These are phyloP conservation scores for Parapristionchus giblindavisi DNA, from an alignment of 2,888 invertebrate species.

Conservation along the genomic window DNA sequence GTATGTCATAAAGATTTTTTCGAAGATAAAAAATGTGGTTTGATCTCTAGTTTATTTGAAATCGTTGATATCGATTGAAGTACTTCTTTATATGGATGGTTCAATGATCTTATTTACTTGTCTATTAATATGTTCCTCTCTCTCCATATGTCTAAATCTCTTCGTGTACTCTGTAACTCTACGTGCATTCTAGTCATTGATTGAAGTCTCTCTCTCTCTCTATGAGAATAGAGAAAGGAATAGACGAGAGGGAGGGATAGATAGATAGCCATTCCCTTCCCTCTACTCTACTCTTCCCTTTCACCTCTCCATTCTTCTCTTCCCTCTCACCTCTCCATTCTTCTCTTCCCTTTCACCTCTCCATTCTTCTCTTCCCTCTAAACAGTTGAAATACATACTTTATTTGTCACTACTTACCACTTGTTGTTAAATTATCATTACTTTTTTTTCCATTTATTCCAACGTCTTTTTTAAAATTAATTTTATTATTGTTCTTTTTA, in stretches of 20 bases:
- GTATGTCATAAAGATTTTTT: too few relatives aligned
- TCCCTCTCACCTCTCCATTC: not conserved
- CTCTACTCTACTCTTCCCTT: not conserved
- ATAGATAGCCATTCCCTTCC: not conserved
- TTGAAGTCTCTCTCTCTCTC: conserved; percentile 13
- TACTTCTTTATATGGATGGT: too few relatives aligned
- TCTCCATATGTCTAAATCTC: too few relatives aligned
- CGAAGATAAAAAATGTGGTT: too few relatives aligned
- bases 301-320: not conserved
- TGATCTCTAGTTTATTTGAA: too few relatives aligned
- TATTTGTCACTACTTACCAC: too few relatives aligned
- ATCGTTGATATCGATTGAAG: too few relatives aligned
- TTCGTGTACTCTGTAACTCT: too few relatives aligned
- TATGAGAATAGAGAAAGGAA: not conserved
- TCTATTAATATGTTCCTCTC: too few relatives aligned
- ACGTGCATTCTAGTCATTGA: too few relatives aligned
- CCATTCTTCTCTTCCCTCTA: not conserved
- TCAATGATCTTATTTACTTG: too few relatives aligned
- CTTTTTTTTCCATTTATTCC: conserved; percentile 15
- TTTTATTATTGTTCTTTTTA: not conserved
- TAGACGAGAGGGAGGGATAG: not conserved
- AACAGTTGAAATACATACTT: not conserved
- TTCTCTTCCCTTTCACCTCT: not conserved
- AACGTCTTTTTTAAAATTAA: not conserved
- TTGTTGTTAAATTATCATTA: not conserved